Evolutionary conservation across 2,113 vertebrate species (phyloP), one percentile per base, ranked within the genome.

Genomic region (Oceanites oceanicus): DNA sequence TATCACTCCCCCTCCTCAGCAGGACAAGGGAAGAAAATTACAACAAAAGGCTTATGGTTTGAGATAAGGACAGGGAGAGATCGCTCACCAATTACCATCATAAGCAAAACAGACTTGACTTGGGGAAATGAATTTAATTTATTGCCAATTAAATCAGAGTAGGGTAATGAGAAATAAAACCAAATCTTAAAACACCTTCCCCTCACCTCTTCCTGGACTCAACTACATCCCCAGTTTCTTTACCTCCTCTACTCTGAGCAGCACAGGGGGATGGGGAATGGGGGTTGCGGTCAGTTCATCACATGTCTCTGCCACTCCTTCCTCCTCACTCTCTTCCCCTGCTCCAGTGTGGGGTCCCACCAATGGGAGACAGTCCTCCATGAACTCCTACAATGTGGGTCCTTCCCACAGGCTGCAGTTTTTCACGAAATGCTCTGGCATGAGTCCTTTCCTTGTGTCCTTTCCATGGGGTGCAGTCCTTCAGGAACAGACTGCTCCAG

Each of bases 11-110:
- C 5, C 9, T 61, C 32, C 36, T 49, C 53, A 34, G n/a, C 42
- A 38, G 42, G 21, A 32, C 29, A 47, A 16, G 44, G 42, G 47
- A 45, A 42, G 16, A 23, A 73, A 36, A 84, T 36, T 59, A 21
- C 2, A 2, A 27, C 0, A 2, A 49, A 70, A 36, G 15, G 15
- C 14, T 23, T 1, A 2, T 47, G 50, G 18, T 9, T 34, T 4
- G 3, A 61, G 32, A 61, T 61, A 68, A 55, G 13, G 75, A 55
- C 29, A 56, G 29, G 13, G 29, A 56, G 44, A 58, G 22, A 47
- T 47, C 40, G 55, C 25, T 25, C 10, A 13, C 22, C 5, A 18
- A 5, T 63, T 72, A 11, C 29, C 3, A 2, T 16, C 10, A 44
- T 2, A 5, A 20, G 49, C 14, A 73, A 73, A 73, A 29, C 10